phyloP scores from a whole-genome alignment of 2,888 invertebrate genomes.

The Lapara coniferarum region DNA sequence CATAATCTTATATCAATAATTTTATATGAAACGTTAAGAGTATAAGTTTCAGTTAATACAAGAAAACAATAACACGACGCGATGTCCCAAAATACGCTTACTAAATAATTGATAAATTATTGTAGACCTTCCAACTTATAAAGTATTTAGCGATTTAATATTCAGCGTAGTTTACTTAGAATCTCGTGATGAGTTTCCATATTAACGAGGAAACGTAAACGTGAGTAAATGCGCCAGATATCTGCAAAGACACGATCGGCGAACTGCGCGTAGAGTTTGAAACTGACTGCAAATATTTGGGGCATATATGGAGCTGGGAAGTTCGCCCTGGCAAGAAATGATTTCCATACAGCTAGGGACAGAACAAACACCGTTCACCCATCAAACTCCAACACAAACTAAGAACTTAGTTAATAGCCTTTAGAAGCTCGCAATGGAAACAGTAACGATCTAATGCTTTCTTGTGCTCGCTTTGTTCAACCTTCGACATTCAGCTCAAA shows the following conservation, averaged over 20 bases:
- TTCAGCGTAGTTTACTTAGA: conserved; percentile 22
- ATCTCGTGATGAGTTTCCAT: conserved; percentile 43
- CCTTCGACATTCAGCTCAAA: conserved; percentile 36
- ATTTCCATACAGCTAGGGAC: conserved; percentile 75
- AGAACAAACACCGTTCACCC: conserved; percentile 73
- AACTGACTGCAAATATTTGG: conserved; percentile 76
- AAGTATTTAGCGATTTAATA: not conserved
- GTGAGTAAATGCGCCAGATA: conserved; percentile 57
- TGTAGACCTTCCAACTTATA: not conserved
- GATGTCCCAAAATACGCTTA: no score
- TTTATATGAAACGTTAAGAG: no score
- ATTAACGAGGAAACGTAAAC: conserved; percentile 57
- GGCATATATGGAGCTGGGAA: conserved; percentile 68
- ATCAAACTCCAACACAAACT: conserved; percentile 77
- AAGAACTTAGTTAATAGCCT: conserved; percentile 78
- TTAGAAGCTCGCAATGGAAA: conserved; percentile 67
- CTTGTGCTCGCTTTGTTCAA: conserved; percentile 53
- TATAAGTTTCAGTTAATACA: no score
- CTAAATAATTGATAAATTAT: not conserved
- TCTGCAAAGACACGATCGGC: conserved; percentile 68
- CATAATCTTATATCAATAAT: not conserved
- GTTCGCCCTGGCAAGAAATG: conserved; percentile 75
- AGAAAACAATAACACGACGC: no score
- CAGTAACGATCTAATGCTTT: conserved; percentile 50
- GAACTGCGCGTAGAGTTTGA: conserved; percentile 61